Evolutionary conservation across 2,797 vertebrate genomes (phyloP), one percentile per base, ranked within the genome.

Genomic region (Sebastes nivosus): DNA sequence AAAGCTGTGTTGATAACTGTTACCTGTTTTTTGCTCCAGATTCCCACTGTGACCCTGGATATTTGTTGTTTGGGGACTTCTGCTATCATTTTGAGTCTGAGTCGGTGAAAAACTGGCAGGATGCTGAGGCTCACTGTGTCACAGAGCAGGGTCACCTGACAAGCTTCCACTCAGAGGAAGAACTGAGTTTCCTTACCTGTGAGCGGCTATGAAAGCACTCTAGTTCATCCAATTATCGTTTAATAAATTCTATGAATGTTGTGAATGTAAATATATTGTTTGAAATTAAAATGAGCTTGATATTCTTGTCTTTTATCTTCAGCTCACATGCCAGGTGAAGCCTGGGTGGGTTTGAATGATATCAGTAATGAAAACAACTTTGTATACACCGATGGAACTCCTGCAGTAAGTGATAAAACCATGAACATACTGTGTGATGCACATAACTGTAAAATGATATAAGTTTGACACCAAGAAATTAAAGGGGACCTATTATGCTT

Each of bases 311-410:
- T 67, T 59, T 18, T 36, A 11, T 71, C 34, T 79, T 20, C 84
- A 96, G 96, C 95, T 82, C 95, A 96, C 89, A 95, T 96, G 94
- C 89, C 94, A 2, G 88, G 27, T 0, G 24, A 75, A 4, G 90
- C 93, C 55, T 96, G 96, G 96, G 80, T 95, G n/a, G 96, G 96
- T 60, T 70, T 96, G 46, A 96, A 94, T 38, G 95, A 96, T 34
- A 92, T 89, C 20, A 20, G 20, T 0, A 2, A 1, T 4, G 96
- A 96, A 80, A 82, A 73, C 67, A 34, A 61, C 0, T 96, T 80
- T 58, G 87, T 92, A 0, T 95, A 89, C 93, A 91, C 78, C 0
- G 96, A 96, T 60, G 93, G 94, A 50, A 89, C 90, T 4, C 1
- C 77, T 34, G 2, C 82, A 6, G 95, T 96, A 74, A 92, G 95